Conservation (phyloP, 2,797 vertebrate species). For the Antennarius maculatus region DNA sequence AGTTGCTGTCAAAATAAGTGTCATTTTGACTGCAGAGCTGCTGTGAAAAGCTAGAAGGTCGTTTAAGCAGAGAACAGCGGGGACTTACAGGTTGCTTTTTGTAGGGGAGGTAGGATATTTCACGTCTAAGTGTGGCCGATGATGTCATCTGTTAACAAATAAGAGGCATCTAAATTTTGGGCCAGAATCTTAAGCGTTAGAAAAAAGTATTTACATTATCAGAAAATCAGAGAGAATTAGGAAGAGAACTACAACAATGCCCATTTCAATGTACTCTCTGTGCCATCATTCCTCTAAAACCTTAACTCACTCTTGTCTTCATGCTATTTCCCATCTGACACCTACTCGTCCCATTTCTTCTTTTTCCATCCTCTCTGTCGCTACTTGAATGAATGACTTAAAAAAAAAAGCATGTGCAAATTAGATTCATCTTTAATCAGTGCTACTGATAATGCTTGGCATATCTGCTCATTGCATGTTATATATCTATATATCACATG, state of each 20-base stretch:
- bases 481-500: constrained; percentile 8
- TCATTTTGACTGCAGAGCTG: constrained; percentile 53
- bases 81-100: constrained; percentile 26
- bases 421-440: constrained; percentile 47
- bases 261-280: constrained; percentile 72
- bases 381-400: constrained; percentile 45
- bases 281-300: constrained; percentile 37
- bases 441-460: constrained; percentile 65
- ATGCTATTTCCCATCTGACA: constrained; percentile 28
- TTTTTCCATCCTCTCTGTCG: constrained; percentile 38
- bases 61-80: constrained; percentile 43
- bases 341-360: constrained; percentile 35
- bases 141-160: background rate
- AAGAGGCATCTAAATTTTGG: background rate
- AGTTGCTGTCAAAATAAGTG: constrained; percentile 69
- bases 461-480: constrained; percentile 64
- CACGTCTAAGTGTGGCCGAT: background rate
- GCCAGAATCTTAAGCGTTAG: background rate
- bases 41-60: constrained; percentile 56
- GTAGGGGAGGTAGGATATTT: background rate
- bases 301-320: constrained; percentile 21
- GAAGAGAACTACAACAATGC: constrained; percentile 64
- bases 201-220: background rate
- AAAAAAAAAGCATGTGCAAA: constrained; percentile 61
- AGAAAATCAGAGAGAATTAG: constrained; percentile 20